Conservation (phyloP, 2,113 vertebrate species). For the Ceratotherium simum region DNA sequence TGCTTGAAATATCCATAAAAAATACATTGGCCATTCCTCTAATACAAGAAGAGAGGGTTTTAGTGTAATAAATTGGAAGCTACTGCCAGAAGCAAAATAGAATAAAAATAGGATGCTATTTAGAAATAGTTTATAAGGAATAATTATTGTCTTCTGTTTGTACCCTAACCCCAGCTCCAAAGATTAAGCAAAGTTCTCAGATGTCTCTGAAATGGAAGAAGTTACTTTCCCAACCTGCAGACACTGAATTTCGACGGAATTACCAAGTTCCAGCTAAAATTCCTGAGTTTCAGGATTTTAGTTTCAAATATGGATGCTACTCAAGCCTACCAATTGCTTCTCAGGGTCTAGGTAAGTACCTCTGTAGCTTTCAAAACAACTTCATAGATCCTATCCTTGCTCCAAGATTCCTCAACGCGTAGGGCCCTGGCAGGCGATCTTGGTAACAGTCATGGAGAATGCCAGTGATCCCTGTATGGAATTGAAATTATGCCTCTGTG, state of each 20-base stretch:
- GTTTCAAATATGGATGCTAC: constrained; percentile 83
- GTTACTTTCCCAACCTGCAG: constrained; percentile 55
- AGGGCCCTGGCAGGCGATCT: background rate
- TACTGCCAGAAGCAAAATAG: background rate
- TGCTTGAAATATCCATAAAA: background rate
- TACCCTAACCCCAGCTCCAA: constrained; percentile 72
- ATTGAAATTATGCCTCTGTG: background rate
- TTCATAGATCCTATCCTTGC: background rate
- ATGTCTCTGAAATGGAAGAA: constrained; percentile 70
- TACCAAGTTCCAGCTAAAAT: constrained; percentile 82
- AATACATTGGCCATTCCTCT: background rate
- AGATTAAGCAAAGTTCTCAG: constrained; percentile 70
- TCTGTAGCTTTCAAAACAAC: background rate
- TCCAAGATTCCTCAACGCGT: background rate
- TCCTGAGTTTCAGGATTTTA: constrained; percentile 82
- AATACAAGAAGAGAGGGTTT: background rate
- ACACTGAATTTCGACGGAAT: constrained; percentile 87
- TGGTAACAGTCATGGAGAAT: background rate
- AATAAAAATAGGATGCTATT: background rate
- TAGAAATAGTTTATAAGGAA: background rate
- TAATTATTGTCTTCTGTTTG: background rate
- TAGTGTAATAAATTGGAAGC: background rate
- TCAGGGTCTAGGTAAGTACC: constrained; percentile 86
- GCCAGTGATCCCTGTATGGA: background rate
- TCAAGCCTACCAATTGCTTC: constrained; percentile 70